These are phyloP conservation scores for Acipenser transmontanus DNA, from an alignment of 2,797 vertebrate species.

Conservation along the genomic window DNA sequence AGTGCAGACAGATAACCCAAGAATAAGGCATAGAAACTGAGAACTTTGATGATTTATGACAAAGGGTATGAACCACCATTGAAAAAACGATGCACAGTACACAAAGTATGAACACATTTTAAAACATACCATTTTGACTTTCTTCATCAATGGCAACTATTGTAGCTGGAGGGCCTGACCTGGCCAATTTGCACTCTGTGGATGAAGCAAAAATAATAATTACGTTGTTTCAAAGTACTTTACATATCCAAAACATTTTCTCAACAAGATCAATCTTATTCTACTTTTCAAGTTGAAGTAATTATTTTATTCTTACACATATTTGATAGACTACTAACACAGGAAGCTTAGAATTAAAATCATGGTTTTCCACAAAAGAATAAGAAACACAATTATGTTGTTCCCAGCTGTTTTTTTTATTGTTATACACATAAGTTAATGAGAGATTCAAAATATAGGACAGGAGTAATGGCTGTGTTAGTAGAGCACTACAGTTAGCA, in stretches of 20 bases:
- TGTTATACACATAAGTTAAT: neutral
- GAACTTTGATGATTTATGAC: no score
- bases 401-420: no score
- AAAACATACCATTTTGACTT: conserved; percentile 86
- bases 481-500: conserved; percentile 2
- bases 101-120: no score
- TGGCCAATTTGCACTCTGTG: conserved; percentile 89
- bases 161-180: conserved; percentile 88
- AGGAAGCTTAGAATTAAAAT: neutral
- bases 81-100: no score
- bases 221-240: neutral
- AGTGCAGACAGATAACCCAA: no score
- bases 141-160: conserved; percentile 97
- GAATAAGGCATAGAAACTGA: no score
- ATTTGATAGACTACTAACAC: neutral
- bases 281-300: neutral
- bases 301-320: no score
- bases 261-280: neutral
- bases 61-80: no score
- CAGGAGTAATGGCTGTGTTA: neutral
- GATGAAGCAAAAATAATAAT: neutral
- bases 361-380: neutral
- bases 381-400: neutral
- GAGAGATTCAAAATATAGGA: neutral
- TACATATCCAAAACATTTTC: neutral